phyloP scores from a whole-genome alignment of 2,888 invertebrate species.

The Tetragonisca angustula region DNA sequence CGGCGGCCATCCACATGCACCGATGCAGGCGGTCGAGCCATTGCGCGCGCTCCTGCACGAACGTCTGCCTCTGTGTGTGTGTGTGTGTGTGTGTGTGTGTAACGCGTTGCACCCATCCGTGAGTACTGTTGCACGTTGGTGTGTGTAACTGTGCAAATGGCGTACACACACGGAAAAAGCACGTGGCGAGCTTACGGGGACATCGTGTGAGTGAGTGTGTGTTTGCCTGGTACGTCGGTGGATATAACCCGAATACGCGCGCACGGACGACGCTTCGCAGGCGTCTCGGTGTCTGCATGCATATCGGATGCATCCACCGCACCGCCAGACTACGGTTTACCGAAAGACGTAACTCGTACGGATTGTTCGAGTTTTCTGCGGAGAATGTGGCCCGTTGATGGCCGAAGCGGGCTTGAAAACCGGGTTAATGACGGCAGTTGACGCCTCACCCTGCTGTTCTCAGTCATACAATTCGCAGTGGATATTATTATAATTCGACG shows the following conservation, averaged over 20 bases:
- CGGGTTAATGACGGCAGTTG: not conserved
- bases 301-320: conserved; percentile 54
- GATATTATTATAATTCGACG: too few species aligned
- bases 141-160: conserved; percentile 42
- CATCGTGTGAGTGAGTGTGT: not conserved
- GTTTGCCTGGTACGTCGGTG: not conserved
- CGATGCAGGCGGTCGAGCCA: conserved; percentile 49
- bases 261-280: conserved; percentile 32
- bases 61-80: not conserved
- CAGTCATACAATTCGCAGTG: too few species aligned
- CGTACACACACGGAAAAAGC: conserved; percentile 42
- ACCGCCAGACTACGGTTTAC: conserved; percentile 11
- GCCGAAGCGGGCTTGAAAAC: not conserved
- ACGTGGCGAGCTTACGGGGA: conserved; percentile 52
- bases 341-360: conserved; percentile 26
- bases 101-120: not conserved
- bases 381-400: not conserved
- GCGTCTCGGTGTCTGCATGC: conserved; percentile 60
- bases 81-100: not conserved
- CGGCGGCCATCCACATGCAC: conserved; percentile 8
- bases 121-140: conserved; percentile 14
- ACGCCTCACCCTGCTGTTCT: not conserved
- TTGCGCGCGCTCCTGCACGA: conserved; percentile 34
- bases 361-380: not conserved
- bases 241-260: conserved; percentile 44